phyloP scores from a whole-genome alignment of 2,113 vertebrate species.

The Felis chaus region DNA sequence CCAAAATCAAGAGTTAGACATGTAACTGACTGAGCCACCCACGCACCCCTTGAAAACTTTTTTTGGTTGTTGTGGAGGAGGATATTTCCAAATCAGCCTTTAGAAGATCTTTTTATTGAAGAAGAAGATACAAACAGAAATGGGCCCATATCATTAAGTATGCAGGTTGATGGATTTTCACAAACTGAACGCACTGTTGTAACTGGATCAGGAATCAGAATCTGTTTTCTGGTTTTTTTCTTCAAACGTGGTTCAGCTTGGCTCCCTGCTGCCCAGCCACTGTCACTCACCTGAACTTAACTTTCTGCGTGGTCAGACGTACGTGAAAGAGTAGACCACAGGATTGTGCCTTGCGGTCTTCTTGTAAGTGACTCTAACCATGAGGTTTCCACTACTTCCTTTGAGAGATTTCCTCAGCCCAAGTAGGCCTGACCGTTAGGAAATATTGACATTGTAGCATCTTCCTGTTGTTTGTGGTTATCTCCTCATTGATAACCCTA shows the following conservation, averaged over 20 bases:
- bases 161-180: not conserved
- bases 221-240: not conserved
- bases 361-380: not conserved
- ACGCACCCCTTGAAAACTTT: not conserved
- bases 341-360: conserved; percentile 44
- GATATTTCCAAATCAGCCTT: not conserved
- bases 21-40: too few species aligned
- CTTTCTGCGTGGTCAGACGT: not conserved
- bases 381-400: conserved; percentile 26
- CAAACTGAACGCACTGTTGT: not conserved
- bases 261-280: not conserved
- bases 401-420: not conserved
- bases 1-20: too few species aligned
- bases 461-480: not conserved
- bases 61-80: conserved; percentile 2
- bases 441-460: not conserved
- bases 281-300: not conserved
- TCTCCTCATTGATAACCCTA: not conserved
- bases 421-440: not conserved
- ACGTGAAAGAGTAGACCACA: conserved; percentile 32
- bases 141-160: not conserved
- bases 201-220: not conserved
- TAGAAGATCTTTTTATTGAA: not conserved
- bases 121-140: not conserved
- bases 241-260: not conserved